A percentile compares a stretch with the other conserved stretches of the same genome.
These are phyloP conservation scores for Chrysodeixis includens DNA, from an alignment of 2,888 invertebrate species.

Conservation along the genomic window DNA sequence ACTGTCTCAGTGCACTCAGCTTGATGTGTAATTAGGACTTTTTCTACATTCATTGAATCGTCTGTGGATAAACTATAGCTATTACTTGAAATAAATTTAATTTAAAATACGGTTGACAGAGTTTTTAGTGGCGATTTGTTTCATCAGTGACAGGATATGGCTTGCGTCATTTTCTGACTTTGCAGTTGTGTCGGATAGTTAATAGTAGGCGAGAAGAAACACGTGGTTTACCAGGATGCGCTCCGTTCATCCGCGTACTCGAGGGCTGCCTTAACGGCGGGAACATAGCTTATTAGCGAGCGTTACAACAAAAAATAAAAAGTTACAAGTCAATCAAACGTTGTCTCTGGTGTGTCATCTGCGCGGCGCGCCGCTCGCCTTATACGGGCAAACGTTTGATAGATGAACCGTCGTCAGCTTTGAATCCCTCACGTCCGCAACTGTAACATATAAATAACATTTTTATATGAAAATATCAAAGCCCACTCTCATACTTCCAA, in stretches of 20 bases:
- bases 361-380: conserved; percentile 75
- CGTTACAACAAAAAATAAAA: conserved; percentile 60
- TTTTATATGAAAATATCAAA: conserved; percentile 53
- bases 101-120: no score
- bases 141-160: no score
- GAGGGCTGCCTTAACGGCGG: conserved; percentile 58
- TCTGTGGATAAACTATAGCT: no score
- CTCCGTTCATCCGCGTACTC: conserved; percentile 45
- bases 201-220: conserved; percentile 12
- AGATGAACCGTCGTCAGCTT: conserved; percentile 61
- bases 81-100: no score
- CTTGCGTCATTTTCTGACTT: not conserved
- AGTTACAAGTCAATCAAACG: conserved; percentile 83
- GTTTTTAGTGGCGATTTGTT: no score
- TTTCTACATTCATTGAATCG: not conserved
- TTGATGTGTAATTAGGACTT: not conserved
- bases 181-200: not conserved
- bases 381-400: conserved; percentile 75
- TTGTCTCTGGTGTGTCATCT: conserved; percentile 69
- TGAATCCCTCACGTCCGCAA: conserved; percentile 54
- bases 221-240: conserved; percentile 34
- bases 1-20: not conserved
- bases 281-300: conserved; percentile 62
- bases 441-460: conserved; percentile 60
- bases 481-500: conserved; percentile 40